Evolutionary conservation across 2,113 vertebrate genomes (phyloP).

Genomic region (Pimephales promelas): DNA sequence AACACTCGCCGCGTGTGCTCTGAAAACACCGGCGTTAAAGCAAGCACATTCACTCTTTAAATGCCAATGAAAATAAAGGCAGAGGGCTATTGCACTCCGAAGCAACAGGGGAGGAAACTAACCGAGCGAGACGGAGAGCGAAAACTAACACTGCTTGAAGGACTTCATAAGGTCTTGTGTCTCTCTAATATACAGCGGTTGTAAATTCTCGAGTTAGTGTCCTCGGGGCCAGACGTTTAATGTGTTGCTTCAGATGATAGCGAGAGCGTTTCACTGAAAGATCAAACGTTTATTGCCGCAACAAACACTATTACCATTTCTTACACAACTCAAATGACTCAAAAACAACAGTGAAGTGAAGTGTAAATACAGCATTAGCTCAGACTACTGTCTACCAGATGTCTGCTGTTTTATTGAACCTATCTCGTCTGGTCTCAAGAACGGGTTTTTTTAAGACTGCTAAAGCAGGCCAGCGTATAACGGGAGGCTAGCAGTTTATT

Average conservation of each 20-base stretch:
- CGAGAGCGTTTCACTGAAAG: slow-evolving; percentile 65
- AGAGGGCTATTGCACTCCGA: slow-evolving; percentile 70
- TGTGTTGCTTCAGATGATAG: slow-evolving; percentile 67
- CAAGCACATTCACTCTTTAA: slow-evolving; percentile 73
- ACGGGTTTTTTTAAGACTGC: neutral
- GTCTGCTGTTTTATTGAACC: neutral
- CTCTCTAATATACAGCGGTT: slow-evolving; percentile 73
- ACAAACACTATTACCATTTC: slow-evolving; percentile 62
- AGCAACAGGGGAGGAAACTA: slow-evolving; percentile 69
- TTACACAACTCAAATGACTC: slow-evolving; percentile 41
- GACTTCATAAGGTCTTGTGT: slow-evolving; percentile 75
- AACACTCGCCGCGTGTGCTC: slow-evolving; percentile 45
- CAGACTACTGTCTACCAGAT: neutral
- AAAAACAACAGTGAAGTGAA: slow-evolving; percentile 20
- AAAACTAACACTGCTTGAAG: slow-evolving; percentile 69
- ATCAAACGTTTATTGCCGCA: slow-evolving; percentile 65
- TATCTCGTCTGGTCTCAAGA: neutral
- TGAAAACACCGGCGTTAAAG: slow-evolving; percentile 69
- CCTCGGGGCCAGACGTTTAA: slow-evolving; percentile 72
- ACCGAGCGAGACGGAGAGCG: slow-evolving; percentile 70
- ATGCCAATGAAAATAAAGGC: slow-evolving; percentile 76
- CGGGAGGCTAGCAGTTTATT: neutral
- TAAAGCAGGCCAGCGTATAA: neutral
- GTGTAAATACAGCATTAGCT: slow-evolving; percentile 19
- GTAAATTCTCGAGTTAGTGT: slow-evolving; percentile 78